A percentile compares a stretch with the other conserved stretches of the same genome.
Conservation (phyloP, 1,140 invertebrate species). For the Solen grandis region DNA sequence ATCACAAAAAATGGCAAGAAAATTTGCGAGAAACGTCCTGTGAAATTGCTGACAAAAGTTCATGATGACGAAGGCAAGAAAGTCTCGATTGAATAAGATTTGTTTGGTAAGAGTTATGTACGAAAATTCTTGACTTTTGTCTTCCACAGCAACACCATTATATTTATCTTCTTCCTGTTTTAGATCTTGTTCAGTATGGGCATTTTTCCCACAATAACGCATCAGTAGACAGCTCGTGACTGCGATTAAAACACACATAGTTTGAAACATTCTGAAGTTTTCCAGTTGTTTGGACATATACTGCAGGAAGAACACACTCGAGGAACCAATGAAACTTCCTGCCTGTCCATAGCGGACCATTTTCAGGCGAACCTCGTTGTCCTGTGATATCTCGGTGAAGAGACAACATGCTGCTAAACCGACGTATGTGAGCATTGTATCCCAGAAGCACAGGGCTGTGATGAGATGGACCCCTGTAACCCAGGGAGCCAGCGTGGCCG, state of each 20-base stretch:
- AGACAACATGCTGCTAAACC: constrained; percentile 79
- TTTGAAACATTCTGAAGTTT: constrained; percentile 77
- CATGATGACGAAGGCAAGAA: constrained; percentile 69
- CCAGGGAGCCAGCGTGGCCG: constrained; percentile 27
- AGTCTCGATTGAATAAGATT: constrained; percentile 66
- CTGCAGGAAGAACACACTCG: constrained; percentile 66
- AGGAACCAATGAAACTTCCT: constrained; percentile 69
- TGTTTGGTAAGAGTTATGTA: constrained; percentile 62
- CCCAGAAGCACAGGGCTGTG: constrained; percentile 80
- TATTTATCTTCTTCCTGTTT: constrained; percentile 21
- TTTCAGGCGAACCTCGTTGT: constrained; percentile 73
- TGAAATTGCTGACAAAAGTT: constrained; percentile 74
- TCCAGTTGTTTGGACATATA: constrained; percentile 69
- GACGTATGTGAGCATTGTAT: constrained; percentile 81
- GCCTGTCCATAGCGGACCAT: constrained; percentile 78
- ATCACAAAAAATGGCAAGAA: constrained; percentile 70
- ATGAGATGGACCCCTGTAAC: constrained; percentile 80
- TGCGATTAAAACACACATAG: constrained; percentile 67
- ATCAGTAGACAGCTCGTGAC: constrained; percentile 70
- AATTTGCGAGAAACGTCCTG: constrained; percentile 64
- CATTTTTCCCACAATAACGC: constrained; percentile 69
- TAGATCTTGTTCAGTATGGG: constrained; percentile 72
- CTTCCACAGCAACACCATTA: neutral
- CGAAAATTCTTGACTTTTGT: constrained; percentile 53
- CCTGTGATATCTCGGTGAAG: constrained; percentile 79